Conservation (phyloP, 2,888 invertebrate species). For the Limnephilus auricula region DNA sequence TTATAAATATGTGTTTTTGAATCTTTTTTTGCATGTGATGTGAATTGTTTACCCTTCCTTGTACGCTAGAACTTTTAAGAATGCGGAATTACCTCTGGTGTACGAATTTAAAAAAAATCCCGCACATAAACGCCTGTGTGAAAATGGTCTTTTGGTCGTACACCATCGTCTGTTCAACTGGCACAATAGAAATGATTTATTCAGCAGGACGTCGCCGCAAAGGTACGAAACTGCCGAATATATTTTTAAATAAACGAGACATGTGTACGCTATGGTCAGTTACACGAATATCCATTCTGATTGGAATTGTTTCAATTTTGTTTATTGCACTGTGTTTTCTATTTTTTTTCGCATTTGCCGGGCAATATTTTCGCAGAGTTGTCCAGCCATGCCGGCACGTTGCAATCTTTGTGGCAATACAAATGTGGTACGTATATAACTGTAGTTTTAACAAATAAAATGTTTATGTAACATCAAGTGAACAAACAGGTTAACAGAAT, state of each 20-base stretch:
- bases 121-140: conserved; percentile 6
- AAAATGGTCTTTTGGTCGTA: conserved; percentile 10
- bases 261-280: conserved; percentile 13
- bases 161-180: conserved; percentile 20
- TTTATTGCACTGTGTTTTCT: background rate
- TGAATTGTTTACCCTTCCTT: background rate
- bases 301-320: conserved; percentile 28
- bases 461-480: background rate
- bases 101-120: background rate
- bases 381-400: background rate
- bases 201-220: conserved; percentile 22
- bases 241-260: conserved; percentile 27
- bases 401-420: background rate
- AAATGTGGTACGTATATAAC: background rate
- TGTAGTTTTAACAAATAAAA: background rate
- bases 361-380: background rate
- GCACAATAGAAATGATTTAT: conserved; percentile 34
- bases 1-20: background rate
- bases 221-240: conserved; percentile 30
- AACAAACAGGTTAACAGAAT: too few species aligned
- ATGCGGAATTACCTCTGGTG: background rate
- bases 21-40: background rate
- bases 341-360: background rate
- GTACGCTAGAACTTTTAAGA: background rate
- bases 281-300: conserved; percentile 10